Conservation (phyloP, 2,113 vertebrate genomes). For the Thomomys bottae region DNA sequence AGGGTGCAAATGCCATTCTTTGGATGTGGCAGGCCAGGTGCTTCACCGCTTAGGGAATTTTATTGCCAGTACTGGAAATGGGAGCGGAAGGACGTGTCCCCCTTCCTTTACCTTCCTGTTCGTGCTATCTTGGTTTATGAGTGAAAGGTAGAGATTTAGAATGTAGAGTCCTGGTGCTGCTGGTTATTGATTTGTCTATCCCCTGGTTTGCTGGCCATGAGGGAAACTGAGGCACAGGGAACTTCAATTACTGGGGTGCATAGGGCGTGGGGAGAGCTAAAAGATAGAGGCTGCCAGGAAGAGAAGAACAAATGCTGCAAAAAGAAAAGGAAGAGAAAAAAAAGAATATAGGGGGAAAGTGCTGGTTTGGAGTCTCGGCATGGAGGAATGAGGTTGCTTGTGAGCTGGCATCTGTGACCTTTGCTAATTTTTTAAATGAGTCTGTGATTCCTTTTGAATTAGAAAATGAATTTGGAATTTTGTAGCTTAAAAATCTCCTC, state of each 20-base stretch:
- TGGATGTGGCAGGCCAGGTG: background rate
- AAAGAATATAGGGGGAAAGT: conserved; percentile 31
- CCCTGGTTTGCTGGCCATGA: conserved; percentile 36
- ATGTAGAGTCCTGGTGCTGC: background rate
- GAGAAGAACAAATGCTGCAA: conserved; percentile 83
- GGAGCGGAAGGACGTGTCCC: background rate
- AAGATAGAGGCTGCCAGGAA: conserved; percentile 76
- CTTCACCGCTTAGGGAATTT: background rate
- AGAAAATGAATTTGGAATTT: conserved; percentile 66
- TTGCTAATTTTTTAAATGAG: conserved; percentile 73
- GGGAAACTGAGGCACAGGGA: conserved; percentile 67
- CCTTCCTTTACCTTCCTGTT: background rate
- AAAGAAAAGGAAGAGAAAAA: background rate
- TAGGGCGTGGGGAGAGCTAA: conserved; percentile 66
- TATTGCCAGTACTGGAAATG: conserved; percentile 28
- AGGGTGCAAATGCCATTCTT: conserved; percentile 56
- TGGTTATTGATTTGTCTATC: background rate
- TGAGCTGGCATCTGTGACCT: conserved; percentile 67
- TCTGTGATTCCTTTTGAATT: conserved; percentile 48
- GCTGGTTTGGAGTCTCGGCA: conserved; percentile 72
- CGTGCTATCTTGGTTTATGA: background rate
- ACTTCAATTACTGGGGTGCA: conserved; percentile 70
- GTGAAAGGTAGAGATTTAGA: background rate
- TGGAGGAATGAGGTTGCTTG: conserved; percentile 6
- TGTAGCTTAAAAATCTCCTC: conserved; percentile 29